Percentiles rank a stretch among this genome's conserved stretches.
Evolutionary conservation across 1,140 invertebrate species (phyloP).

Genomic region (Coptotermes formosanus): DNA sequence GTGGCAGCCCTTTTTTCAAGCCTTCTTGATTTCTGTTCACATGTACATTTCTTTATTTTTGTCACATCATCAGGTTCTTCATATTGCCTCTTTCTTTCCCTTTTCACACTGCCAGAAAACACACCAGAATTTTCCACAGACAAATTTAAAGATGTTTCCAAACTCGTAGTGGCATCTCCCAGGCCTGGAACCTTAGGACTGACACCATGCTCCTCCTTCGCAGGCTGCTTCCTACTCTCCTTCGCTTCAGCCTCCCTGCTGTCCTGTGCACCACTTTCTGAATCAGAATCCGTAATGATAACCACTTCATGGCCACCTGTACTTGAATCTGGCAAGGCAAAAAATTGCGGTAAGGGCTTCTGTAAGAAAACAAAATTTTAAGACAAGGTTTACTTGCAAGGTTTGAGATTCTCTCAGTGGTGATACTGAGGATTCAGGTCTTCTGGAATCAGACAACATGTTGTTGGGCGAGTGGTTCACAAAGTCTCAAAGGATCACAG

Average conservation of each 20-base stretch:
- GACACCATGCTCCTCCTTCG: background rate
- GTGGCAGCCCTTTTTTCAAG: background rate
- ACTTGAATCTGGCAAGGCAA: background rate
- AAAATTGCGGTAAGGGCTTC: background rate
- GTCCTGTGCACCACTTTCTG: background rate
- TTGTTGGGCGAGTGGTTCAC: no score
- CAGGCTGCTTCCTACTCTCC: background rate
- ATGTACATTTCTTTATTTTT: background rate
- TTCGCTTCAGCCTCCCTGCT: background rate
- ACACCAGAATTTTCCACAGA: background rate
- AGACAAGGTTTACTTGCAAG: background rate
- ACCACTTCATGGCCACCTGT: background rate
- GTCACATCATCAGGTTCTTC: background rate
- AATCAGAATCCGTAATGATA: constrained; percentile 2
- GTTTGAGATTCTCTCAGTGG: no score
- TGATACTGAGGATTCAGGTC: no score
- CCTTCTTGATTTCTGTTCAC: background rate
- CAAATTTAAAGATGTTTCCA: background rate
- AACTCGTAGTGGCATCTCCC: background rate
- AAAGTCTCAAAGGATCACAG: no score
- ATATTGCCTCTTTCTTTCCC: background rate
- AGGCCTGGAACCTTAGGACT: background rate
- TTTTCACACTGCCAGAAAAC: background rate
- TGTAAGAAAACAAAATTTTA: background rate
- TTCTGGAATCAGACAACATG: no score